Conservation (phyloP, 2,113 vertebrate species). For the Acanthisitta chloris region DNA sequence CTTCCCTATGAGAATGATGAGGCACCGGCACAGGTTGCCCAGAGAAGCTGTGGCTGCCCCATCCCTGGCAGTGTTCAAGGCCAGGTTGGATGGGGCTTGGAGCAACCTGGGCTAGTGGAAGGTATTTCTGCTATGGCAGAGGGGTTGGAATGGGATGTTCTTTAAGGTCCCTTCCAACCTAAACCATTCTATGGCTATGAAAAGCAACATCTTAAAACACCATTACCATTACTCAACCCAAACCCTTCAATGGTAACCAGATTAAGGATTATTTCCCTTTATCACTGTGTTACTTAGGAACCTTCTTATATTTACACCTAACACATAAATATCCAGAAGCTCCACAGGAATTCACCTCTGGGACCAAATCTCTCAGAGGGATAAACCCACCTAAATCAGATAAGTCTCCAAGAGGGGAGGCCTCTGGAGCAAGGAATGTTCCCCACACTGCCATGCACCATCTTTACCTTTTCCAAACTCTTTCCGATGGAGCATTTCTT, state of each 20-base stretch:
- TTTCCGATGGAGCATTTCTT: not conserved
- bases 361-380: not conserved
- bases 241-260: not conserved
- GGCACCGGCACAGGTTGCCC: not conserved
- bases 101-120: fast-evolving
- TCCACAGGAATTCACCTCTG: not conserved
- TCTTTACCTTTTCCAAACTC: not conserved
- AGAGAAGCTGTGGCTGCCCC: not conserved
- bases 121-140: not conserved
- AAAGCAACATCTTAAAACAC: not conserved
- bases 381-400: not conserved
- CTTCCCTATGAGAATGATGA: fast-evolving
- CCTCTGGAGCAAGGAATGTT: not conserved
- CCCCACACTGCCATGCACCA: not conserved
- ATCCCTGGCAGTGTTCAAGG: not conserved
- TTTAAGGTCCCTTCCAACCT: not conserved
- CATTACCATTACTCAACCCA: not conserved
- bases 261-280: not conserved
- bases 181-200: not conserved
- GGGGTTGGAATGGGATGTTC: fast-evolving
- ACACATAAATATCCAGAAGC: not conserved
- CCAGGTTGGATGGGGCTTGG: fast-evolving
- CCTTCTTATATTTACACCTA: not conserved
- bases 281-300: not conserved
- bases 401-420: not conserved